Evolutionary conservation across 2,113 vertebrate species (phyloP).

Genomic region (Scolopax mira): DNA sequence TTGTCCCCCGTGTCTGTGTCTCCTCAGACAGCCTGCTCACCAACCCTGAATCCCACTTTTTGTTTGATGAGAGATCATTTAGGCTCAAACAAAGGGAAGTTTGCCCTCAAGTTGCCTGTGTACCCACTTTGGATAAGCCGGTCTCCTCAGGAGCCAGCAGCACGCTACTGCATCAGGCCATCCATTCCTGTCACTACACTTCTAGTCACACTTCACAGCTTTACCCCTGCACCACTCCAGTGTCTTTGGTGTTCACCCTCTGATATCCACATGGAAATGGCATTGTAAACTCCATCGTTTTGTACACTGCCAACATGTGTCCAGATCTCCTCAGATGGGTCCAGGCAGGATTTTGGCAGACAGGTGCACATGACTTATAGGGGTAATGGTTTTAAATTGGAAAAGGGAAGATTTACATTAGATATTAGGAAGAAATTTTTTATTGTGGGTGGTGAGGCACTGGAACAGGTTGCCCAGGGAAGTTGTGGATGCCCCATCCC

Average conservation of each 20-base stretch:
- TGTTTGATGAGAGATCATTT: not conserved
- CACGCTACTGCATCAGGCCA: not conserved
- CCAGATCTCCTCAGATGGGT: not conserved
- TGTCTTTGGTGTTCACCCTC: not conserved
- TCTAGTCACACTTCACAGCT: not conserved
- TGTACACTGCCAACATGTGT: not conserved
- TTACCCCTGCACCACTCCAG: rapidly evolving
- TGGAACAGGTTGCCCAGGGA: too few species aligned
- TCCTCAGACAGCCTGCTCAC: not conserved
- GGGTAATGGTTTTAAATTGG: too few species aligned
- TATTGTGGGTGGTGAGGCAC: too few species aligned
- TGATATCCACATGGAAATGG: not conserved
- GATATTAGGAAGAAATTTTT: too few species aligned
- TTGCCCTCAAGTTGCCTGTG: not conserved
- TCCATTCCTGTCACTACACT: not conserved
- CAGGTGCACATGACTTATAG: rapidly evolving
- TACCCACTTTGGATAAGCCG: not conserved
- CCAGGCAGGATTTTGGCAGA: not conserved
- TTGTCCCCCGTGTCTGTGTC: not conserved
- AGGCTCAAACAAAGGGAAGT: not conserved
- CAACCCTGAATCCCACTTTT: not conserved
- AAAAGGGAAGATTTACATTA: too few species aligned
- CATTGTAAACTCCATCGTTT: not conserved
- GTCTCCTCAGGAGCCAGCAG: not conserved
- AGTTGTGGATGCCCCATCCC: too few species aligned